Base-by-base conservation (phyloP, 2,888 invertebrate species). In the Alviniconcha strummeri region DNA sequence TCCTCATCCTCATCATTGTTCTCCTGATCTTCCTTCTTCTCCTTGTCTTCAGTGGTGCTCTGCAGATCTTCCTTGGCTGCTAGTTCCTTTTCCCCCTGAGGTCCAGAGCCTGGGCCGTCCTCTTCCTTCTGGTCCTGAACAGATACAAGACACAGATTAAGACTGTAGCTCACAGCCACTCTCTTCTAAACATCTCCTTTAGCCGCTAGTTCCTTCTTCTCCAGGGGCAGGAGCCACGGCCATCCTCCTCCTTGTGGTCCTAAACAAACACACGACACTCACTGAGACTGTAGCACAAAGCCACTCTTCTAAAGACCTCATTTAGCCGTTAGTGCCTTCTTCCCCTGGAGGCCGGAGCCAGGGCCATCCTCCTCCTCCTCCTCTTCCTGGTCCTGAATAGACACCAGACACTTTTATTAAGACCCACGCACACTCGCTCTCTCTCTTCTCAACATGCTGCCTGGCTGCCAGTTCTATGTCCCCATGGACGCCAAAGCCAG, bases 301-400 rank as follows among this genome's bases (percentile, higher is more conserved):
- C 36, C 36, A 36, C 36, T 36, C 36, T 36, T 77, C 19, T 3
- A 15, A 81, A 91, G 91, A 83, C 96, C 95, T 86, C 96, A 96
- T 90, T 97, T 97, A 56, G 97, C 97, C 69, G 96, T 96, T 91
- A 96, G 95, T 92, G 97, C 96, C 91, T 96, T 96, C 93, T 93
- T 91, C 56, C 89, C 89, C 86, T 91, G 89, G 36, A 90, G 88
- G 64, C 92, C 93, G 57, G 91, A 91, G 5, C 93, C 94, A 64
- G 90, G 93, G 78, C 95, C 95, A 36, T 94, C 93, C 75, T 95
- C 94, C 3, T 89, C 86, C n/a, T 90, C 87, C 36, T 36, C 36
- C n/a, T 90, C 87, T 3, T 36, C 36, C 71, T 84, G 71, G 8
- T 80, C 83, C 84, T 84, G 84, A 4, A 80, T 1, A n/a, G 54